Percentiles rank a stretch among this genome's conserved stretches.
These are phyloP conservation scores for Apomyelois bistriatella DNA, from an alignment of 2,888 invertebrate species.

Conservation along the genomic window DNA sequence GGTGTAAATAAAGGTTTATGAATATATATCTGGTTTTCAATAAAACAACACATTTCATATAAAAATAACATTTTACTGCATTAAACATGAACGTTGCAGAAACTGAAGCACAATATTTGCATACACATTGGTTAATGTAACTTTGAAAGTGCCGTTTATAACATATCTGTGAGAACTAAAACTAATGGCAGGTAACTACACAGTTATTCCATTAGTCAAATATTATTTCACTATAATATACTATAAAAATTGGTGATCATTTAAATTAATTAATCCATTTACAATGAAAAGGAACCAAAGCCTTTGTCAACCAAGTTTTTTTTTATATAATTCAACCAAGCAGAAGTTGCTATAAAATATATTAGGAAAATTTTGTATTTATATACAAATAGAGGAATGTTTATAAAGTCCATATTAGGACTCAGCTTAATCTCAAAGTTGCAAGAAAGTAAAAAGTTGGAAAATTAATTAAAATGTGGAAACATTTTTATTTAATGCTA, in stretches of 20 bases:
- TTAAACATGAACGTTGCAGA: slow-evolving; percentile 22
- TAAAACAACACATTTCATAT: slow-evolving; percentile 26
- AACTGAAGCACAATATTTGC: not conserved
- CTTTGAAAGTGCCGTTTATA: not conserved
- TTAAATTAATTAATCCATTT: too few relatives aligned
- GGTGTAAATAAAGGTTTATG: slow-evolving; percentile 6
- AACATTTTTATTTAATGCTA: too few relatives aligned
- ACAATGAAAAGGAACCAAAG: too few relatives aligned
- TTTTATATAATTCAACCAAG: too few relatives aligned
- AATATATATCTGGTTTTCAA: slow-evolving; percentile 15
- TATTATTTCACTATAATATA: not conserved
- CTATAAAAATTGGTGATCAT: not conserved
- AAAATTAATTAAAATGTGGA: too few relatives aligned
- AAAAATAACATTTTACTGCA: slow-evolving; percentile 37
- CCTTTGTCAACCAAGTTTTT: too few relatives aligned
- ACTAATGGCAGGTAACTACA: not conserved
- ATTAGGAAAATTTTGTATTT: too few relatives aligned
- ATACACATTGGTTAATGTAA: not conserved
- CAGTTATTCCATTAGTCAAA: not conserved
- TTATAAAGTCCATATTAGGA: too few relatives aligned
- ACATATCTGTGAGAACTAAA: not conserved
- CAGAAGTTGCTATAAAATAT: too few relatives aligned
- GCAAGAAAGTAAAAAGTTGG: too few relatives aligned
- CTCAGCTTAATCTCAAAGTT: too few relatives aligned
- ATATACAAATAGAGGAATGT: too few relatives aligned